Evolutionary conservation across 2,888 invertebrate species (phyloP).

Genomic region (Drosophila glabriapex): DNA sequence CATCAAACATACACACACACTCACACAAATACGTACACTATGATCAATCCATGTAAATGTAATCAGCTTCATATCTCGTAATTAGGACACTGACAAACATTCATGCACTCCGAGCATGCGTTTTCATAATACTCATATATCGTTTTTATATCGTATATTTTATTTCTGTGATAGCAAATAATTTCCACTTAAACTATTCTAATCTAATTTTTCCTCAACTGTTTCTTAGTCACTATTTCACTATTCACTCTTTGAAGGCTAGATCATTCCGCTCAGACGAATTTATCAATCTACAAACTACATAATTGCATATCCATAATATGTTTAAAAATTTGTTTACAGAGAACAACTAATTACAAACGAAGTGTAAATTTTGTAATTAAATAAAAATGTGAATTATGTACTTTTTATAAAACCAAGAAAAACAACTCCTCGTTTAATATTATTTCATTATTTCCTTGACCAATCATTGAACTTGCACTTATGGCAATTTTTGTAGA

Average conservation of each 20-base stretch:
- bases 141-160: slow-evolving; percentile 69
- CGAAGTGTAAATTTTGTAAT: slow-evolving; percentile 72
- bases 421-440: slow-evolving; percentile 7
- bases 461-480: slow-evolving; percentile 73
- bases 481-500: slow-evolving; percentile 34
- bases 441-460: slow-evolving; percentile 5
- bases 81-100: slow-evolving; percentile 72
- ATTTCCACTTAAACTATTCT: slow-evolving; percentile 49
- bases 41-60: slow-evolving; percentile 64
- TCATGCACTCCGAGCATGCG: slow-evolving; percentile 30
- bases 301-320: slow-evolving; percentile 54
- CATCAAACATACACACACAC: slow-evolving; percentile 27
- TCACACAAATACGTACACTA: slow-evolving; percentile 28
- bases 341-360: slow-evolving; percentile 60
- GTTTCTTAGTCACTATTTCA: slow-evolving; percentile 63
- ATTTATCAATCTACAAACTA: slow-evolving; percentile 60
- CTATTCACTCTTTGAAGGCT: slow-evolving; percentile 42
- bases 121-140: slow-evolving; percentile 66
- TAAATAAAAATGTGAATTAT: slow-evolving; percentile 71
- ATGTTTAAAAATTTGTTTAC: slow-evolving; percentile 54
- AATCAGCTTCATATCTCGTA: slow-evolving; percentile 81
- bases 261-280: slow-evolving; percentile 70
- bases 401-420: slow-evolving; percentile 78
- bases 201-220: slow-evolving; percentile 29
- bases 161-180: slow-evolving; percentile 79